Base-by-base conservation (phyloP, 2,888 invertebrate species). In the Cecidostiba fungosa region DNA sequence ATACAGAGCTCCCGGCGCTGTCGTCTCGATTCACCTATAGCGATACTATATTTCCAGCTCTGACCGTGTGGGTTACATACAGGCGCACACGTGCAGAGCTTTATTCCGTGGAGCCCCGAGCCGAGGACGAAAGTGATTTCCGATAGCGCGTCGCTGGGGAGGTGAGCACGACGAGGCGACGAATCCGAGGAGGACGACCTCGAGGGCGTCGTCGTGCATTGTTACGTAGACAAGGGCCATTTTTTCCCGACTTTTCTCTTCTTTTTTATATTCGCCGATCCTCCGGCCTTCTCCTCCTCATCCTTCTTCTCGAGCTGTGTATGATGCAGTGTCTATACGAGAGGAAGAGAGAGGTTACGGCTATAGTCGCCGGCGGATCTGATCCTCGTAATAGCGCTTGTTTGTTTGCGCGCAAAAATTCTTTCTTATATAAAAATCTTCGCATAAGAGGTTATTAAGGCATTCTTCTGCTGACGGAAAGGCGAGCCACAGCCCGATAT, bases 191-290 rank as follows among this genome's bases (percentile, higher is more conserved):
- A 66, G 54, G 70, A 43, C 84, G 84, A 80, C 80, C 84, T 85
- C 84, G 80, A 59, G 85, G 84, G 84, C 84, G 80, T 84, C 84
- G 84, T 84, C 78, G 73, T 80, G 77, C 85, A 81, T 85, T 85
- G 85, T 85, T 81, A 81, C 59, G 72, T 82, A 77, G 81, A 82
- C 81, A 85, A 85, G 77, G 54, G 19, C 85, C 43, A 74, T 74
- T 50, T 62, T 43, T 69, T 32, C 47, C 19, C 69, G 74, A 74
- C 69, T 50, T 47, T 43, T 54, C 26, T 59, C 23, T 76, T 39
- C 19, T n/a, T 78, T 74, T 66, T 47, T 47, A 26, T 39, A 12
- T 39, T 39, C 29, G 73, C 23, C 26, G 66, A 78, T 78, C 29
- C 59, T 39, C 39, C 10, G 23, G 23, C 66, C 54, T 76, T 14